These are phyloP conservation scores for Hippocampus barbouri DNA, from an alignment of 2,113 vertebrate genomes.

Conservation along the genomic window DNA sequence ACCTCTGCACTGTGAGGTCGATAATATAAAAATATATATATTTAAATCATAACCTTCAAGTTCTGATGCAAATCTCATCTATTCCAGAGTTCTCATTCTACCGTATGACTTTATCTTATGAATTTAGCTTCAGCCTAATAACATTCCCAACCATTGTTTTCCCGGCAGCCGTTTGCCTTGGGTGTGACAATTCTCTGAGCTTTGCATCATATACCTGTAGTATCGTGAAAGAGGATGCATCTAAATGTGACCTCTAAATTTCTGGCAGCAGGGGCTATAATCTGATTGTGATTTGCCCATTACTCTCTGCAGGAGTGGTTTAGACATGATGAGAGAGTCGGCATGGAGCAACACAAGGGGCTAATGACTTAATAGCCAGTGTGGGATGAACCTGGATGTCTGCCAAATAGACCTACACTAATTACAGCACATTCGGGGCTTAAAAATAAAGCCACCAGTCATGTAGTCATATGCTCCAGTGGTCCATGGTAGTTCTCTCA, in stretches of 20 bases:
- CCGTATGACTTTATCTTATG: background rate
- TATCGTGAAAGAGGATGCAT: background rate
- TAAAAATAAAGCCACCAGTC: slow-evolving; percentile 4
- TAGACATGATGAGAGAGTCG: slow-evolving; percentile 11
- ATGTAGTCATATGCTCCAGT: background rate
- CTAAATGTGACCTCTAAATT: slow-evolving; percentile 21
- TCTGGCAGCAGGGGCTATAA: slow-evolving; percentile 25
- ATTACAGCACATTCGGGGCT: slow-evolving; percentile 26
- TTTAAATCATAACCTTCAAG: no score
- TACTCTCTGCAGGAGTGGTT: slow-evolving; percentile 22
- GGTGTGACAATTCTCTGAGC: slow-evolving; percentile 15
- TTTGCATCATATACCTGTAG: background rate
- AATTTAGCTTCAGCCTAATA: slow-evolving; percentile 13
- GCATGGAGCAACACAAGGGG: slow-evolving; percentile 40
- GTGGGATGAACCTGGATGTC: slow-evolving; percentile 25
- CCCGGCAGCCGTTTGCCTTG: slow-evolving; percentile 6
- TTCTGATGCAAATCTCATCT: background rate
- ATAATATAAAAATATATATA: no score
- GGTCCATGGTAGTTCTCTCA: slow-evolving; percentile 1
- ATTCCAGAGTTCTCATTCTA: background rate
- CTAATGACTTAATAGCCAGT: slow-evolving; percentile 44
- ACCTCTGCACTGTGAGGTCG: no score
- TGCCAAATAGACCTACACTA: slow-evolving; percentile 35
- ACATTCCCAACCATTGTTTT: slow-evolving; percentile 20
- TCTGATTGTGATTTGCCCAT: slow-evolving; percentile 9